Percentiles rank a stretch among this genome's conserved stretches.
Conservation (phyloP, 2,113 vertebrate genomes). For the Propithecus coquereli region DNA sequence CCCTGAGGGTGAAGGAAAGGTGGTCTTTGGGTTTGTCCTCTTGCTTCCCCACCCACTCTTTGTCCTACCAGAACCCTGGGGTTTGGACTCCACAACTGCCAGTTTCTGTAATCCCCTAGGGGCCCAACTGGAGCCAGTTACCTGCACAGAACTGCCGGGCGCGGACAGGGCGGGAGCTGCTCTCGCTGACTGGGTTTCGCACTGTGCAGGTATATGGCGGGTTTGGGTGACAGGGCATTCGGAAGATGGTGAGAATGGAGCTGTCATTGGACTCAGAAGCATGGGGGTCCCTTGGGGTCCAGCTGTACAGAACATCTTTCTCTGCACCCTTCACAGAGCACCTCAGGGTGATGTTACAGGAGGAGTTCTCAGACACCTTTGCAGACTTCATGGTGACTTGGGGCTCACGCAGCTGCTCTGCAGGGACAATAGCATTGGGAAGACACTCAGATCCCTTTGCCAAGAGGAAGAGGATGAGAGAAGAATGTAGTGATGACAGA, state of each 20-base stretch:
- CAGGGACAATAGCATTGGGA: not conserved
- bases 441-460: not conserved
- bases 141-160: conserved; percentile 1
- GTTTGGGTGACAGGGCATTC: not conserved
- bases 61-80: not conserved
- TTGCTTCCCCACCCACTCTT: not conserved
- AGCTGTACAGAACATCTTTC: not conserved
- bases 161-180: not conserved
- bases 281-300: not conserved
- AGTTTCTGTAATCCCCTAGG: not conserved
- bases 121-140: not conserved
- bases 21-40: not conserved
- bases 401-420: conserved; percentile 25
- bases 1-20: not conserved
- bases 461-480: not conserved
- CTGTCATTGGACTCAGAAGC: not conserved
- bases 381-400: not conserved
- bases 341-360: not conserved
- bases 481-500: not conserved
- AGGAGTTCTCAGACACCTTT: not conserved
- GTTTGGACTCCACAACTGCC: not conserved
- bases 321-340: not conserved
- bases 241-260: not conserved
- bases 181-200: not conserved
- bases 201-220: not conserved